A percentile compares a stretch with the other conserved stretches of the same genome.
Conservation (phyloP, 2,888 invertebrate species). For the Amiota minor region DNA sequence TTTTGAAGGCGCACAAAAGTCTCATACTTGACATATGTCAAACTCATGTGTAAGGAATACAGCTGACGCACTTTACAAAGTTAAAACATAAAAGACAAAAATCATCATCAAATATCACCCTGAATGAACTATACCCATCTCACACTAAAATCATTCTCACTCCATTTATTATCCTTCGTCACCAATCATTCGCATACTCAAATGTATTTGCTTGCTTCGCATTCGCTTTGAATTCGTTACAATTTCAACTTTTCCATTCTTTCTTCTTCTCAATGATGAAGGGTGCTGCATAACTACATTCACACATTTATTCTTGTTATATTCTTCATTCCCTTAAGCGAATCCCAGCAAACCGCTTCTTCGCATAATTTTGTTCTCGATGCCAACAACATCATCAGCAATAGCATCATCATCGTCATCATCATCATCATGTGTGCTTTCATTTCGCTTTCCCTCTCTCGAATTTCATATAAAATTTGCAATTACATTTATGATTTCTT, state of each 20-base stretch:
- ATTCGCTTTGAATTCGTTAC: conserved; percentile 57
- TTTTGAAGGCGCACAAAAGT: too few relatives aligned
- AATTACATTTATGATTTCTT: conserved; percentile 68
- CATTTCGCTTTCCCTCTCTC: conserved; percentile 15
- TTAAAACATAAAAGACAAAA: background rate
- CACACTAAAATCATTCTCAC: too few relatives aligned
- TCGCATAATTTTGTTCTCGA: too few relatives aligned
- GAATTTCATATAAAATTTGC: conserved; percentile 57
- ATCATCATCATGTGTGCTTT: too few relatives aligned
- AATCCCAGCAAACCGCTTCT: too few relatives aligned
- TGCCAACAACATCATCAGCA: too few relatives aligned
- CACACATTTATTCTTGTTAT: too few relatives aligned
- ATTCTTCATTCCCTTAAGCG: too few relatives aligned
- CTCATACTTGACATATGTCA: too few relatives aligned
- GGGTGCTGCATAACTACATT: too few relatives aligned
- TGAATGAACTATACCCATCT: too few relatives aligned
- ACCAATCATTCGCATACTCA: conserved; percentile 4
- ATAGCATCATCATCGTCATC: background rate
- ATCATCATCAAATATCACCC: background rate
- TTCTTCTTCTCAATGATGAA: background rate
- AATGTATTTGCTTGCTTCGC: background rate
- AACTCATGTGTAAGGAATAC: background rate
- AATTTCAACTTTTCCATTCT: conserved; percentile 63
- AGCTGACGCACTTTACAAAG: background rate
- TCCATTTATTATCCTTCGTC: background rate